These are phyloP conservation scores for Lophura nycthemera DNA, from an alignment of 2,113 vertebrate genomes.

Conservation along the genomic window DNA sequence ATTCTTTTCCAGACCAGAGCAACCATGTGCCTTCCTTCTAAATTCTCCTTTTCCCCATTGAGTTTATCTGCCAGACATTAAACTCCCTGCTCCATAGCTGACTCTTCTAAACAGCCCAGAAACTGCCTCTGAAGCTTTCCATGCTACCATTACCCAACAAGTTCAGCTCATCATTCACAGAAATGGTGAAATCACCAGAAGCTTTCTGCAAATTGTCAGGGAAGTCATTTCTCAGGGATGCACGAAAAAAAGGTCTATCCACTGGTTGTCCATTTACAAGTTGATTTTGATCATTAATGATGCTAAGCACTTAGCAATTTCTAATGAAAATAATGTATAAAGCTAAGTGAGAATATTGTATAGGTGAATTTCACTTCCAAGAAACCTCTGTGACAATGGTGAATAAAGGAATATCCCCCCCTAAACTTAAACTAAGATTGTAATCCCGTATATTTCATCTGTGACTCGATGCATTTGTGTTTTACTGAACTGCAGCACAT, in stretches of 20 bases:
- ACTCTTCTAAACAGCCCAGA: background rate
- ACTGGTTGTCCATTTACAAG: background rate
- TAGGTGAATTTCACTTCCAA: background rate
- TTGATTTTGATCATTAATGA: background rate
- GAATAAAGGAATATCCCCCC: background rate
- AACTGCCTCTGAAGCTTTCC: background rate
- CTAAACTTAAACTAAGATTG: background rate
- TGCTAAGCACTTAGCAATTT: background rate
- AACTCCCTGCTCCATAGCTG: background rate
- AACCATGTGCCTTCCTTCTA: fast-evolving
- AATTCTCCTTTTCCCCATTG: background rate
- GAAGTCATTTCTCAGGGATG: background rate
- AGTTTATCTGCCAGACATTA: background rate
- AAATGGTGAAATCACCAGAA: background rate
- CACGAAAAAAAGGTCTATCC: background rate
- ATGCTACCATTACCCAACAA: background rate
- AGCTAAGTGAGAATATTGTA: background rate
- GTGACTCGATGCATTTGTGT: background rate
- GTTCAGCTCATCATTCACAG: background rate
- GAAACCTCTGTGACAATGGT: background rate
- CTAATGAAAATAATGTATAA: background rate
- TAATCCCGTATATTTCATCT: background rate
- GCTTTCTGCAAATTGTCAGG: background rate
- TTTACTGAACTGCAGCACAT: background rate
- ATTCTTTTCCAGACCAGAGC: background rate